Percentiles rank a stretch among this genome's conserved stretches.
Conservation (phyloP, 2,888 invertebrate species). For the Axea sp. region DNA sequence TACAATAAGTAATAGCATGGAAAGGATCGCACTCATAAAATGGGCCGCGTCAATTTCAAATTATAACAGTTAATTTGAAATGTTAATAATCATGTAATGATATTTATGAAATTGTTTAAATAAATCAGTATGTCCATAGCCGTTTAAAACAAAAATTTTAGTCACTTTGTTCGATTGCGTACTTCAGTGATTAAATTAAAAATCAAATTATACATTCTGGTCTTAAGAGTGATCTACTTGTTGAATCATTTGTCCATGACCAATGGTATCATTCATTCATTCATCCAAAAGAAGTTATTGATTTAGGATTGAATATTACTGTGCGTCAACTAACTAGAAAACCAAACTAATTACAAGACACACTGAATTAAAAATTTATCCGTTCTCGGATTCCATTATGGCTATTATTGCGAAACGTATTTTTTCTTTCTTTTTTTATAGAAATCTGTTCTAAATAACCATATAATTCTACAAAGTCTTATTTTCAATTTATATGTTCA, state of each 20-base stretch:
- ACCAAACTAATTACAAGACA: slow-evolving; percentile 40
- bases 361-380: slow-evolving; percentile 35
- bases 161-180: no score
- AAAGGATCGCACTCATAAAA: no score
- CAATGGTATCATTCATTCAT: slow-evolving; percentile 34
- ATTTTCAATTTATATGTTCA: no score
- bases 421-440: slow-evolving; percentile 33
- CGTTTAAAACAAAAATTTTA: no score
- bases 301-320: slow-evolving; percentile 22
- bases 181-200: slow-evolving; percentile 1
- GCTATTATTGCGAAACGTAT: slow-evolving; percentile 19
- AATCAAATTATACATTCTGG: slow-evolving; percentile 17
- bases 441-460: slow-evolving; percentile 27
- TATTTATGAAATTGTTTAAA: no score
- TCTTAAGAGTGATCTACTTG: slow-evolving; percentile 45
- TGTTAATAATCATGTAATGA: no score
- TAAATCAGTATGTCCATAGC: no score
- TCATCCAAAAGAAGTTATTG: slow-evolving; percentile 45
- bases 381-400: slow-evolving; percentile 28
- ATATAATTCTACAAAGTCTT: slow-evolving; percentile 8
- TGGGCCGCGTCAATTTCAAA: no score
- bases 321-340: slow-evolving; percentile 33
- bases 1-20: no score
- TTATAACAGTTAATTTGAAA: no score
- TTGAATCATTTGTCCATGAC: slow-evolving; percentile 55